Conservation (phyloP, 2,888 invertebrate genomes). For the Tethea ocularis region DNA sequence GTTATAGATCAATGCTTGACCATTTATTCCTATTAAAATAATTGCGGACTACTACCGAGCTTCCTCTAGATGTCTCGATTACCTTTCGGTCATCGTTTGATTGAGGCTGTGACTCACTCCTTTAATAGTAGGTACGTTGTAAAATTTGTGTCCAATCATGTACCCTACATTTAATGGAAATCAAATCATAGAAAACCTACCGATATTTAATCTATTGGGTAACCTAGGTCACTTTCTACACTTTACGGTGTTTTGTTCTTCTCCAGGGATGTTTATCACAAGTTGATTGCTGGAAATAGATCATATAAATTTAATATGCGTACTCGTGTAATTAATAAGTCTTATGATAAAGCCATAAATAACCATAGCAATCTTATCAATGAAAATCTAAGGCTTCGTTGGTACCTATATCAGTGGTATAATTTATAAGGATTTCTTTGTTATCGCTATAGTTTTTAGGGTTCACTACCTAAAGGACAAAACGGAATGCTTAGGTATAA, state of each 20-base stretch:
- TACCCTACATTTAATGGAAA: too few species aligned
- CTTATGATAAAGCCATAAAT: conserved; percentile 17
- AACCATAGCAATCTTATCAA: conserved; percentile 23
- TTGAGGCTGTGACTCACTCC: not conserved
- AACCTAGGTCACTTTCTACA: too few species aligned
- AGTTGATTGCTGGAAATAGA: not conserved
- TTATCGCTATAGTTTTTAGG: not conserved
- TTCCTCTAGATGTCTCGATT: not conserved
- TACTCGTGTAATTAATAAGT: conserved; percentile 4
- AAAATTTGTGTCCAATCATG: too few species aligned
- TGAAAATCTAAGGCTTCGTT: conserved; percentile 20
- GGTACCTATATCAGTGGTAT: conserved; percentile 13
- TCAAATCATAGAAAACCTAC: too few species aligned
- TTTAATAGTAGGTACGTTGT: too few species aligned
- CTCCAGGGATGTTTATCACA: not conserved
- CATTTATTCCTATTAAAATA: conserved; percentile 1
- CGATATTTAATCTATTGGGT: too few species aligned
- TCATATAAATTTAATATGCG: conserved; percentile 1
- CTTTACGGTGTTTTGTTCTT: not conserved
- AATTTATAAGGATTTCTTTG: conserved; percentile 3
- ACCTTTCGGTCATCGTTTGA: not conserved
- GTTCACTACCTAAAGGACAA: too few species aligned
- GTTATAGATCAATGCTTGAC: not conserved
- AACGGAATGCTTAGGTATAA: too few species aligned
- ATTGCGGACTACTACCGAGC: not conserved